Base-by-base conservation (phyloP, 2,797 vertebrate species). In the Micromesistius poutassou region DNA sequence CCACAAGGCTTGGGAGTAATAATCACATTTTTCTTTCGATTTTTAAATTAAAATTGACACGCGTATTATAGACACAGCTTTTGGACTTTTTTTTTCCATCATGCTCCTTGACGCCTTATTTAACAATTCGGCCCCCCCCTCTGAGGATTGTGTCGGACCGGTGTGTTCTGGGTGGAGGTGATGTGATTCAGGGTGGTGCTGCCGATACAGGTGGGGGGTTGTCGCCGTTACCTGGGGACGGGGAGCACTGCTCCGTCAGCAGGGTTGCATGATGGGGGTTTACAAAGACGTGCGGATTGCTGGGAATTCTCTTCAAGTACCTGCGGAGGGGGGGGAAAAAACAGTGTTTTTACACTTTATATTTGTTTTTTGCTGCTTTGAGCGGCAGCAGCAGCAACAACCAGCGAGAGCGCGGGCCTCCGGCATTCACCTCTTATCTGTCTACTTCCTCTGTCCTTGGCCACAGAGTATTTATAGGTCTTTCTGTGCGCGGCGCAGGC, bases 401-500 rank as follows among this genome's bases (percentile, higher is more conserved):
- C 46, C 4, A 22, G 46, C 6, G 5, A 22, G 14, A 22, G 46
- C 46, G 3, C 5, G 22, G 16, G 3, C 5, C 55, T 62, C 6
- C 12, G 25, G 1, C 55, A 0, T 10, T 62, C 19, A 8, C 8
- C n/a, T 25, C 6, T 62, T 62, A 25, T 62, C 55, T n/a, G 1
- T 62, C 55, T n/a, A 22, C 55, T 62, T 62, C 55, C 55, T n/a
- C 55, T 28, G 9, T 62, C 55, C 25, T 68, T 28, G 9, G 25
- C 62, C 62, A 62, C 55, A 68, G 25, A 68, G 62, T 68, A 68
- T 28, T 25, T 68, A 28, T 68, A 68, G 55, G 62, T 68, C n/a
- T 68, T 8, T 68, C 8, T 68, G 62, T 68, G 46, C 46, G 19
- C 5, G 46, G 46, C 16, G 22, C 46, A 19, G 16, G 12, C 55